Conservation (phyloP, 2,888 invertebrate genomes). For the Cheilosia vulpina region DNA sequence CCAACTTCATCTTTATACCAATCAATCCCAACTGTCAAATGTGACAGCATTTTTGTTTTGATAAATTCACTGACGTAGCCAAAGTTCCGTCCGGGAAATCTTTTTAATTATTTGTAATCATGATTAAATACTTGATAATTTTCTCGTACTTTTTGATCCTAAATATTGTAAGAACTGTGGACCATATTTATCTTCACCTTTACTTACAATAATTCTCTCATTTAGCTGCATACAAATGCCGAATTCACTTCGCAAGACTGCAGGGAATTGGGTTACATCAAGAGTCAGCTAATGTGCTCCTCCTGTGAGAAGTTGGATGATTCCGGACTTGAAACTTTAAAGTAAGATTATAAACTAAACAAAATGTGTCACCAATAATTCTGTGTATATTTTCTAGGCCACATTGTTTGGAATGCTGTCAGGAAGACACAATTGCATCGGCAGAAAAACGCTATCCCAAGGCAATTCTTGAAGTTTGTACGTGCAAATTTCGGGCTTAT, state of each 20-base stretch:
- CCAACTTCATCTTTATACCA: constrained; percentile 31
- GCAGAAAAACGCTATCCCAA: constrained; percentile 92
- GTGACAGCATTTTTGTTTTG: constrained; percentile 43
- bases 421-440: constrained; percentile 88
- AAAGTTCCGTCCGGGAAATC: not conserved
- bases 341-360: constrained; percentile 76
- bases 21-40: not conserved
- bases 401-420: constrained; percentile 91
- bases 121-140: not conserved
- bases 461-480: constrained; percentile 97
- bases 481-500: constrained; percentile 98
- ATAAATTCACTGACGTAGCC: constrained; percentile 59
- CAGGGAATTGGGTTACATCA: constrained; percentile 92
- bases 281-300: constrained; percentile 93
- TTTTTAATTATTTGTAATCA: constrained; percentile 5
- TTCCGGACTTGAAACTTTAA: constrained; percentile 83
- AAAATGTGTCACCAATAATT: not conserved
- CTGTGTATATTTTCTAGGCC: constrained; percentile 79
- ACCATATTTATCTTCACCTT: not conserved
- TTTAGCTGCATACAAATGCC: constrained; percentile 77
- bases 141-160: constrained; percentile 1
- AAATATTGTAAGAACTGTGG: constrained; percentile 22
- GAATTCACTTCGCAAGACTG: constrained; percentile 93
- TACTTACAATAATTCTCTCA: not conserved
- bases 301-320: constrained; percentile 93